Base-by-base conservation (phyloP, 2,797 vertebrate species). In the Platyrinchus mystaceus region DNA sequence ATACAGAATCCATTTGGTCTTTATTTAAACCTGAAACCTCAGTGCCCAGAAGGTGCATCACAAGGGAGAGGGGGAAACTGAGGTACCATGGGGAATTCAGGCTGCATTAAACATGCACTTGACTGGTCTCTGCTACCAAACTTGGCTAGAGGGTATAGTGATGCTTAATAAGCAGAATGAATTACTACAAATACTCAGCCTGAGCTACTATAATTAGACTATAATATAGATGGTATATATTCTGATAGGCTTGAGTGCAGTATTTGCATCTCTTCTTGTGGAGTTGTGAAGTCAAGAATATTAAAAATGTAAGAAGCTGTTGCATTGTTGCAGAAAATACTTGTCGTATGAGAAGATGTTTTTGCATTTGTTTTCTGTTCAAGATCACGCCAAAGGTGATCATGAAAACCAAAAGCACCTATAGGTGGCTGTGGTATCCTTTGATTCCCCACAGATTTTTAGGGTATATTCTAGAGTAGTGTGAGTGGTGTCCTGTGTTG, bases 1-100 rank as follows among this genome's bases (percentile, higher is more conserved):
- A 58, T 87, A 53, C 55, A 87, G 90, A 96, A 96, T 93, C 85
- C 84, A 66, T 96, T 87, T 77, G 56, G 67, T 88, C 63, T 90
- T 90, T 94, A 91, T 86, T 97, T 96, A 95, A 97, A 91, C 37
- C 66, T 78, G 32, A 89, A 93, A 50, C 8, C 34, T 74, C 55
- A 37, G 75, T 90, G 59, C 79, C 91, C 75, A 41, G 90, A 95
- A 95, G 93, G 83, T 41, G 22, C 69, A 80, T 89, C 55, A 60
- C 12, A 89, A 50, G 22, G 17, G 39, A 46, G 12, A 52, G 6
- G 89, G 83, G 88, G 85, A 68, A 46, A 63, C 16, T 62, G 47
- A 30, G 79, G 12, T 89, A 46, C 67, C 19, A 10, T 73, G 9
- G 59, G 74, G 84, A 94, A 87, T 89, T 86, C 2, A 67, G 77